These are phyloP conservation scores for Eupithecia exiguata DNA, from an alignment of 2,888 invertebrate species.

Conservation along the genomic window DNA sequence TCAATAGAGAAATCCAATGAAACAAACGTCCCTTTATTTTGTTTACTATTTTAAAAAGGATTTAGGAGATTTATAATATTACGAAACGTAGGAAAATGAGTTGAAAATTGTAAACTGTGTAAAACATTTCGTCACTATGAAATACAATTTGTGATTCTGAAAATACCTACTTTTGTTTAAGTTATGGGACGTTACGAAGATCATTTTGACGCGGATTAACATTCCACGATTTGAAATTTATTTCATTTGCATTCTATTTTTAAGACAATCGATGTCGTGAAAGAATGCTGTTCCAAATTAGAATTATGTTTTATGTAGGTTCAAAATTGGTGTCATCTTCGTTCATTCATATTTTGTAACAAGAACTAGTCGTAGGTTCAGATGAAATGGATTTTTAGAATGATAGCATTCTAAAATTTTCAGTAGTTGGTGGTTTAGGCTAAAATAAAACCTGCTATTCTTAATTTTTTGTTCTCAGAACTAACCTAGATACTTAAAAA, in stretches of 20 bases:
- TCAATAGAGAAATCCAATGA: slow-evolving; percentile 63
- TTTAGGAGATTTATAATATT: slow-evolving; percentile 59
- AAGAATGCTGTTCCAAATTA: not conserved
- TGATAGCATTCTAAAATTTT: not conserved
- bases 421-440: not conserved
- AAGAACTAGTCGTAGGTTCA: too few species aligned
- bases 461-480: not conserved
- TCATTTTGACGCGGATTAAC: slow-evolving; percentile 12
- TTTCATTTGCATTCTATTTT: slow-evolving; percentile 4
- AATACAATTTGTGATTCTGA: slow-evolving; percentile 1
- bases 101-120: not conserved
- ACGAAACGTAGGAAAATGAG: slow-evolving; percentile 52
- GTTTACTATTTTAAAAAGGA: slow-evolving; percentile 76
- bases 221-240: not conserved
- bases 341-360: not conserved
- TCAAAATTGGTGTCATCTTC: not conserved
- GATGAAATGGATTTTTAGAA: not conserved
- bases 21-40: slow-evolving; percentile 73
- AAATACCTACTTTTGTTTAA: not conserved
- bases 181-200: not conserved
- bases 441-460: not conserved
- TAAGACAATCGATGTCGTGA: not conserved
- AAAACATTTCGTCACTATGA: slow-evolving; percentile 6
- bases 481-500: not conserved
- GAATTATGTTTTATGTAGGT: not conserved